Evolutionary conservation across 2,113 vertebrate species (phyloP).

Genomic region (Elgaria multicarinata): DNA sequence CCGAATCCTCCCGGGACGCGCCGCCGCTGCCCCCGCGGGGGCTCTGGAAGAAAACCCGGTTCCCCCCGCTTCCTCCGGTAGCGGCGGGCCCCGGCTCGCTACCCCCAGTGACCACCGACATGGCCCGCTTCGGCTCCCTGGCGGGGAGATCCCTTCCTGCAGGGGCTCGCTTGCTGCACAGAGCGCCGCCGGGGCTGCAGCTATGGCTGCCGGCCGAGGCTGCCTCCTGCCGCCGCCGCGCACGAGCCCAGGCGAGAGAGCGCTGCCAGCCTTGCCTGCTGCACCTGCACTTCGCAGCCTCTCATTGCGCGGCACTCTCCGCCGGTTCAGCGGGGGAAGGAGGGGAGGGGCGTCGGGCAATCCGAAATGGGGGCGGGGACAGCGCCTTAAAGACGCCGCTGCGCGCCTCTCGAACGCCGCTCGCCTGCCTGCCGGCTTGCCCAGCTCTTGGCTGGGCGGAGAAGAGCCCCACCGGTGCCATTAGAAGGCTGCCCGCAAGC

Average conservation of each 20-base stretch:
- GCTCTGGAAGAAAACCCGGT: slow-evolving; percentile 91
- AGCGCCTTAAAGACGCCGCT: slow-evolving; percentile 54
- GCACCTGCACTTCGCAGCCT: slow-evolving; percentile 55
- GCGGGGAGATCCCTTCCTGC: slow-evolving; percentile 43
- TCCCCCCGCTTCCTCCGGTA: slow-evolving; percentile 63
- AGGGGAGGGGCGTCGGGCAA: neutral
- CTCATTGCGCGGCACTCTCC: neutral
- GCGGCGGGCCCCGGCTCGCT: slow-evolving; percentile 70
- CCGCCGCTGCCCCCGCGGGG: slow-evolving; percentile 76
- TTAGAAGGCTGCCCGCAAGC: neutral
- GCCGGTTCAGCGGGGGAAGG: neutral
- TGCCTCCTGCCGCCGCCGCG: neutral
- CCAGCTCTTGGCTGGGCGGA: neutral
- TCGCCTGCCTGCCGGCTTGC: neutral
- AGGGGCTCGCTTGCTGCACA: slow-evolving; percentile 16
- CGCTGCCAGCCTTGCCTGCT: neutral
- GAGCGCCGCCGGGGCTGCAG: neutral
- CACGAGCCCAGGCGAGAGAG: neutral
- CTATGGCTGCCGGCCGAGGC: slow-evolving; percentile 39
- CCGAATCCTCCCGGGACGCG: slow-evolving; percentile 65
- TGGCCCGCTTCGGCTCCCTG: slow-evolving; percentile 57
- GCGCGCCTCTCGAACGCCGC: neutral
- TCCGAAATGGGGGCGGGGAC: slow-evolving; percentile 36
- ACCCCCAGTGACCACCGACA: slow-evolving; percentile 73
- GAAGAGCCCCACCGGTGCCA: too few relatives aligned